Evolutionary conservation across 2,888 invertebrate species (phyloP).

Genomic region (Agonopterix alstromeriana): DNA sequence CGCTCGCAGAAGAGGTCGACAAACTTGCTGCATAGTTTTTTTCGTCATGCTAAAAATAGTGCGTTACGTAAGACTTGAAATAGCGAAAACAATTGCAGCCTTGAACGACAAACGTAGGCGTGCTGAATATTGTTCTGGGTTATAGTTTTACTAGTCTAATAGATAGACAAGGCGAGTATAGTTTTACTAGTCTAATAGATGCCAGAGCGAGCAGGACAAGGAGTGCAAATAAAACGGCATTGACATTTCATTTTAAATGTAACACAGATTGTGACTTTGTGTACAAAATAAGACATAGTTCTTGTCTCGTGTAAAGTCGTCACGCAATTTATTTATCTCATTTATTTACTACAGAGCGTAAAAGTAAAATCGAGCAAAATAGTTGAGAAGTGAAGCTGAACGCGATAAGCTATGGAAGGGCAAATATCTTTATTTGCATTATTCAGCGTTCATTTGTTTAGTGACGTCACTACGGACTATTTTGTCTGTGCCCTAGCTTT

Average conservation of each 20-base stretch:
- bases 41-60: conserved; percentile 36
- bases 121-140: conserved; percentile 33
- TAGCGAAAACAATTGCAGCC: conserved; percentile 50
- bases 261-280: background rate
- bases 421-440: conserved; percentile 18
- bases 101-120: conserved; percentile 42
- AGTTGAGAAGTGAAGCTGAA: conserved; percentile 10
- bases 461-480: conserved; percentile 10
- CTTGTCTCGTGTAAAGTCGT: conserved; percentile 4
- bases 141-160: conserved; percentile 10
- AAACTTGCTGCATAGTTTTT: conserved; percentile 35
- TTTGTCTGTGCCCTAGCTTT: no score
- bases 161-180: conserved; percentile 16
- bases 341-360: conserved; percentile 12
- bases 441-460: conserved; percentile 22
- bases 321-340: background rate
- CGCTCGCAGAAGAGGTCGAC: conserved; percentile 27
- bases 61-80: conserved; percentile 39
- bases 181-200: conserved; percentile 6
- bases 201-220: conserved; percentile 35
- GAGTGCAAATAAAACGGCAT: conserved; percentile 21
- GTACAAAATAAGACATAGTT: conserved; percentile 16
- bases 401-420: conserved; percentile 21
- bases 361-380: conserved; percentile 13
- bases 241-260: conserved; percentile 16